These are phyloP conservation scores for Dasypus novemcinctus DNA, from an alignment of 2,113 vertebrate species.

Conservation along the genomic window DNA sequence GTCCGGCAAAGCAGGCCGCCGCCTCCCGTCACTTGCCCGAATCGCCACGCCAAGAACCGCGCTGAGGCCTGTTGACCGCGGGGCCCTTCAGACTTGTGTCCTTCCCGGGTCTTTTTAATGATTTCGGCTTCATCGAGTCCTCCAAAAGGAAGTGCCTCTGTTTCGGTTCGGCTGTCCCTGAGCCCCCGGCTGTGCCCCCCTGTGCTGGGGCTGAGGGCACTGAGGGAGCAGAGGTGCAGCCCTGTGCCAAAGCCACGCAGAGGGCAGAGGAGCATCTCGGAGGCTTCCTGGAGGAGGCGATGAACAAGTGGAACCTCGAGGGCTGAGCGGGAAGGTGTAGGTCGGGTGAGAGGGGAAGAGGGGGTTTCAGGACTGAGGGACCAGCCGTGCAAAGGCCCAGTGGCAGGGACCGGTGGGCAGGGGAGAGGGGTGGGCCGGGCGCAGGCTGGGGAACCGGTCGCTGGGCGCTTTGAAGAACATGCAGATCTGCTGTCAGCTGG, in stretches of 20 bases:
- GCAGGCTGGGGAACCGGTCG: too few relatives aligned
- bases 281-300: background rate
- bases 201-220: background rate
- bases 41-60: background rate
- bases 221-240: background rate
- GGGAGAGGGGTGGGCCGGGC: too few relatives aligned
- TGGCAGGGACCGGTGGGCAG: background rate
- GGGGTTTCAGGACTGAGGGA: background rate
- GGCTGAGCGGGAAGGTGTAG: background rate
- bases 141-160: background rate
- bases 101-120: background rate
- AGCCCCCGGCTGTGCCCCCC: too few relatives aligned
- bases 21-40: rapidly evolving
- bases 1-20: rapidly evolving
- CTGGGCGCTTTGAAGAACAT: too few relatives aligned
- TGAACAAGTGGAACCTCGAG: background rate
- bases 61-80: rapidly evolving
- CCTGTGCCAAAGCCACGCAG: background rate
- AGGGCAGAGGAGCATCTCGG: background rate
- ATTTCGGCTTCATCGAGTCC: too few relatives aligned
- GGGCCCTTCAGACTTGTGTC: background rate
- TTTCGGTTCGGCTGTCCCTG: background rate
- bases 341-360: too few relatives aligned
- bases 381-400: background rate
- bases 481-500: too few relatives aligned